These are phyloP conservation scores for Rhagium mordax DNA, from an alignment of 2,888 invertebrate species.

Conservation along the genomic window DNA sequence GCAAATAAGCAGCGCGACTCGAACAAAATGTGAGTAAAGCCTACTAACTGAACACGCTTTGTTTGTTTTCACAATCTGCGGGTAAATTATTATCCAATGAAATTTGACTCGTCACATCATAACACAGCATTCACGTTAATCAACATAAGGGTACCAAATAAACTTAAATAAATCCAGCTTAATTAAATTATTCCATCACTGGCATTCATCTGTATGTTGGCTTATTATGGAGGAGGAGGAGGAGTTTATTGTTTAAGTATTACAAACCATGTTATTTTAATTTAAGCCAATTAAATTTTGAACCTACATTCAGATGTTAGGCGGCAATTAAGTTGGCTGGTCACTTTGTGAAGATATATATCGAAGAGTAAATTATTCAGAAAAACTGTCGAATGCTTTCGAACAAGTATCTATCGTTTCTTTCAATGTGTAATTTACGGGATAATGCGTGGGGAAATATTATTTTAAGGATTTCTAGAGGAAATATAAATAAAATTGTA, in stretches of 20 bases:
- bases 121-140: slow-evolving; percentile 59
- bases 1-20: slow-evolving; percentile 62
- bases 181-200: slow-evolving; percentile 8
- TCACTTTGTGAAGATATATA: too few relatives aligned
- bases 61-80: slow-evolving; percentile 65
- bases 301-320: too few relatives aligned
- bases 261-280: neutral
- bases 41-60: slow-evolving; percentile 56
- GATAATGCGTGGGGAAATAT: too few relatives aligned
- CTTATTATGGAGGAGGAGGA: slow-evolving; percentile 1
- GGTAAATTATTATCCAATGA: slow-evolving; percentile 66
- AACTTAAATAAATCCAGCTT: slow-evolving; percentile 38
- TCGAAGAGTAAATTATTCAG: too few relatives aligned
- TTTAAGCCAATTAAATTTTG: neutral
- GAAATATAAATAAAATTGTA: too few relatives aligned
- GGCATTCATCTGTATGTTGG: slow-evolving; percentile 14
- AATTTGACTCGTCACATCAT: slow-evolving; percentile 63
- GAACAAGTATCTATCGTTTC: too few relatives aligned
- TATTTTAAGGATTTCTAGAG: too few relatives aligned
- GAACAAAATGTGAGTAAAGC: slow-evolving; percentile 56
- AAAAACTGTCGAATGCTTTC: too few relatives aligned
- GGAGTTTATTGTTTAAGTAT: slow-evolving; percentile 7
- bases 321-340: too few relatives aligned
- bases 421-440: too few relatives aligned
- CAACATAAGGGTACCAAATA: slow-evolving; percentile 53